phyloP scores from a whole-genome alignment of 2,113 vertebrate genomes.

The Oriolus oriolus region DNA sequence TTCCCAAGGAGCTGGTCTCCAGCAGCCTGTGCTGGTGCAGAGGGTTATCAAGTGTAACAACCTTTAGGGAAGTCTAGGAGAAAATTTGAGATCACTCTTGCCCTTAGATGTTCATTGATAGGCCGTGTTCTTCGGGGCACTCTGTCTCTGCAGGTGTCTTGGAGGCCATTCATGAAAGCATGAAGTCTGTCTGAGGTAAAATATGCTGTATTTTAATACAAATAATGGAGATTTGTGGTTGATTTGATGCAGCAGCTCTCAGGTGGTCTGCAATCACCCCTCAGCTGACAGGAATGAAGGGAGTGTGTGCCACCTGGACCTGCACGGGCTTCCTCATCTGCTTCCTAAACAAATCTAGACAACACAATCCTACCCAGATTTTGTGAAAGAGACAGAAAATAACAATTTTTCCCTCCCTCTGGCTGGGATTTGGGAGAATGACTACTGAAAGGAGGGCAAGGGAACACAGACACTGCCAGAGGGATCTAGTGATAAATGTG shows the following conservation, averaged over 20 bases:
- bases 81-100: background rate
- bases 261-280: background rate
- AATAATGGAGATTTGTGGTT: background rate
- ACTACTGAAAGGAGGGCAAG: background rate
- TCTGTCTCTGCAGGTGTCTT: background rate
- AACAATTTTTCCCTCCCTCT: background rate
- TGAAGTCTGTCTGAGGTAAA: background rate
- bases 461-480: background rate
- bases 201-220: background rate
- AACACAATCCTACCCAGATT: background rate
- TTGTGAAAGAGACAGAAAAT: background rate
- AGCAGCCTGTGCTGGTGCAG: background rate
- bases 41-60: accelerated
- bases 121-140: background rate
- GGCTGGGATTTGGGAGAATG: background rate
- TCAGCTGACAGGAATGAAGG: background rate
- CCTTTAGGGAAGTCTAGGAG: background rate
- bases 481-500: background rate
- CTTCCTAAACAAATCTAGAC: background rate
- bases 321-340: background rate
- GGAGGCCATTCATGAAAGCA: background rate
- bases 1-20: background rate
- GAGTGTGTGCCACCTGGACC: background rate
- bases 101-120: background rate
- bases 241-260: background rate